These are phyloP conservation scores for Calephelis nemesis DNA, from an alignment of 1,140 invertebrate species.

Conservation along the genomic window DNA sequence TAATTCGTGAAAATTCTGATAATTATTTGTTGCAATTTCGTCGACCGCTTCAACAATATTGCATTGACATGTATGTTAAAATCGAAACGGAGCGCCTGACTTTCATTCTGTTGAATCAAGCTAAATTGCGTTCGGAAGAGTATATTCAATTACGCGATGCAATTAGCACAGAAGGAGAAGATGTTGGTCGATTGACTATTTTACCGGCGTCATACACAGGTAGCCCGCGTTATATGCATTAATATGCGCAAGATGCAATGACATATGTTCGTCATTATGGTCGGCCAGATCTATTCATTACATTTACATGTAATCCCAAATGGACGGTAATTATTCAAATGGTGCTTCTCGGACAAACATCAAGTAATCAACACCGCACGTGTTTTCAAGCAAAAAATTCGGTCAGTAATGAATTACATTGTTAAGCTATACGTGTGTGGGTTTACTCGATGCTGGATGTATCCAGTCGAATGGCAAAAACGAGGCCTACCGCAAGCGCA, in stretches of 20 bases:
- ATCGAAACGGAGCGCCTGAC: conserved; percentile 50
- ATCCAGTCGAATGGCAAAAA: conserved; percentile 32
- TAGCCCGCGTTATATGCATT: conserved; percentile 62
- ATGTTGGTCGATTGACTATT: conserved; percentile 45
- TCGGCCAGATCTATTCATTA: conserved; percentile 64
- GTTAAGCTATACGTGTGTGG: conserved; percentile 31
- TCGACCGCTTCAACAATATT: conserved; percentile 58
- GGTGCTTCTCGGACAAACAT: conserved; percentile 33
- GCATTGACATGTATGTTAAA: conserved; percentile 59
- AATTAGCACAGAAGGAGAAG: conserved; percentile 26
- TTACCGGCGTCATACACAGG: conserved; percentile 53
- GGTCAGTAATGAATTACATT: conserved; percentile 32
- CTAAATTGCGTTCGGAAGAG: conserved; percentile 50
- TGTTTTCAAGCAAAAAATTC: conserved; percentile 28
- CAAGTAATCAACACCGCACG: conserved; percentile 29
- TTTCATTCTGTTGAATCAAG: conserved; percentile 56
- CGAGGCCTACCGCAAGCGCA: conserved; percentile 26
- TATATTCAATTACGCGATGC: conserved; percentile 53
- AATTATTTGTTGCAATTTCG: conserved; percentile 54
- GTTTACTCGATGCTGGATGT: conserved; percentile 32
- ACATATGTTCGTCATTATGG: conserved; percentile 56
- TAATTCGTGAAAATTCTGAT: conserved; percentile 52
- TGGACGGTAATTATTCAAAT: conserved; percentile 39
- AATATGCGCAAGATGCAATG: conserved; percentile 65
- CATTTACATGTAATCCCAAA: conserved; percentile 72